Percentiles rank a stretch among this genome's conserved stretches.
These are phyloP conservation scores for Nomada fucata DNA, from an alignment of 2,888 invertebrate genomes.

Conservation along the genomic window DNA sequence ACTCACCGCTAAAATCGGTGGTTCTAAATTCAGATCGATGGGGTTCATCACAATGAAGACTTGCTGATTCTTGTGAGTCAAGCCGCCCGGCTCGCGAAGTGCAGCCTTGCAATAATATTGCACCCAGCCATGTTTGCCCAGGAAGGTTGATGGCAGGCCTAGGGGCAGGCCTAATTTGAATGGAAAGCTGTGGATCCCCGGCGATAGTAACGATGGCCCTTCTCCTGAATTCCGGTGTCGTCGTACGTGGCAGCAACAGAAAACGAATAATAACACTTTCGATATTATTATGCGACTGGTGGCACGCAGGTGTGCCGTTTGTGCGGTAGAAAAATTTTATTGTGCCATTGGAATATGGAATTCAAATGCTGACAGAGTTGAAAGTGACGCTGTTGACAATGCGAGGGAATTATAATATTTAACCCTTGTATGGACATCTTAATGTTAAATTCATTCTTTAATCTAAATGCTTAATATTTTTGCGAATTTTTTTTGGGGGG, in stretches of 20 bases:
- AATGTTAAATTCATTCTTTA: too few species aligned
- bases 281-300: slow-evolving; percentile 50
- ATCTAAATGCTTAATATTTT: too few species aligned
- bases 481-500: too few species aligned
- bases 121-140: slow-evolving; percentile 97
- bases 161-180: slow-evolving; percentile 96
- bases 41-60: slow-evolving; percentile 99
- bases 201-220: slow-evolving; percentile 92
- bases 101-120: slow-evolving; percentile 97
- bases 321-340: slow-evolving; percentile 35
- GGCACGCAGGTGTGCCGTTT: slow-evolving; percentile 38
- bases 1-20: slow-evolving; percentile 94
- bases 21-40: slow-evolving; percentile 95
- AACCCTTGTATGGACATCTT: too few species aligned
- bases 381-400: background rate
- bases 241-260: slow-evolving; percentile 29
- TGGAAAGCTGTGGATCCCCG: slow-evolving; percentile 97
- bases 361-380: background rate
- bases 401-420: too few species aligned
- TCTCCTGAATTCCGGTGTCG: slow-evolving; percentile 86
- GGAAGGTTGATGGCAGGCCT: slow-evolving; percentile 95
- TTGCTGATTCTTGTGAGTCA: slow-evolving; percentile 97
- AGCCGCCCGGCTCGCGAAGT: slow-evolving; percentile 93
- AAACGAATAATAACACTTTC: slow-evolving; percentile 51
- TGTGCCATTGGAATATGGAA: slow-evolving; percentile 14